Conservation (phyloP, 2,797 vertebrate species). For the Pempheris klunzingeri region DNA sequence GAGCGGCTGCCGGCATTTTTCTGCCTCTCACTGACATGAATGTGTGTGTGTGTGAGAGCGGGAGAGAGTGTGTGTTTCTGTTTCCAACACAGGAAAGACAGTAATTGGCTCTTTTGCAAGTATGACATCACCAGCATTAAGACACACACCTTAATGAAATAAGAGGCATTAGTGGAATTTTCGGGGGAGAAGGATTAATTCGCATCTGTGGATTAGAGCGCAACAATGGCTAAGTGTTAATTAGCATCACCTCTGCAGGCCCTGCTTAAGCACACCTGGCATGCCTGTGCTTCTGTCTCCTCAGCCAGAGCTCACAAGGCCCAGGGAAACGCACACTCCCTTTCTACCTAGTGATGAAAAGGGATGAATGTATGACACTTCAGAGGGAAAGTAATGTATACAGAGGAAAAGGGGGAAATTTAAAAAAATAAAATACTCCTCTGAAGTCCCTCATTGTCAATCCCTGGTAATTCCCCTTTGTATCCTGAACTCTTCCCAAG, state of each 20-base stretch:
- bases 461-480: conserved; percentile 65
- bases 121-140: conserved; percentile 25
- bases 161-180: conserved; percentile 22
- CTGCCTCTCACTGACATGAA: conserved; percentile 1
- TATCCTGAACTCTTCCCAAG: conserved; percentile 36
- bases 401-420: conserved; percentile 8
- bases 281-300: not conserved
- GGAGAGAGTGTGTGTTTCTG: not conserved
- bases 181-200: conserved; percentile 1
- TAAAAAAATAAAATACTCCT: conserved; percentile 25
- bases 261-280: conserved; percentile 36
- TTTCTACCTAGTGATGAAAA: conserved; percentile 35
- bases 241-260: conserved; percentile 45
- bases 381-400: conserved; percentile 55
- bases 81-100: not conserved
- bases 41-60: not conserved
- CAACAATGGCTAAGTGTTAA: conserved; percentile 40
- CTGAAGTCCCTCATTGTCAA: conserved; percentile 52
- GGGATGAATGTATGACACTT: conserved; percentile 54
- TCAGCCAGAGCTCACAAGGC: not conserved
- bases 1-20: conserved; percentile 53
- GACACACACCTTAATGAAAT: conserved; percentile 22
- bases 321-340: conserved; percentile 22
- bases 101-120: conserved; percentile 2
- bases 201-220: conserved; percentile 34